These are phyloP conservation scores for Triops longicaudatus DNA, from an alignment of 1,140 invertebrate species.

Conservation along the genomic window DNA sequence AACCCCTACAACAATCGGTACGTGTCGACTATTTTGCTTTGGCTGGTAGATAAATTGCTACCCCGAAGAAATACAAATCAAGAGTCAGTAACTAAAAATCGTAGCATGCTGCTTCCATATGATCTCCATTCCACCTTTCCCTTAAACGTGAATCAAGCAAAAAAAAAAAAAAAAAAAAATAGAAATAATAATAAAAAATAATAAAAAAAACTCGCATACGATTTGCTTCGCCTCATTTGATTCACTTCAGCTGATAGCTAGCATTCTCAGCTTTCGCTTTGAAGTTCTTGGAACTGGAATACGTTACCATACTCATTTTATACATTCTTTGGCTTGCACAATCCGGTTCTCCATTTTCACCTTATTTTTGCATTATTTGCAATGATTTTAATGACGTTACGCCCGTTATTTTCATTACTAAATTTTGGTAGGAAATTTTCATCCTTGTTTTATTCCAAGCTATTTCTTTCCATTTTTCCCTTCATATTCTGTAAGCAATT, in stretches of 20 bases:
- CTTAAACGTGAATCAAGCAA: neutral
- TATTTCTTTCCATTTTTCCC: no score
- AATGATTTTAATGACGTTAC: neutral
- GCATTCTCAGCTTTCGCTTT: no score
- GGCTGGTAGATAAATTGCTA: neutral
- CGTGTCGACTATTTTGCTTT: constrained; percentile 14
- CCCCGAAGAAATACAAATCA: constrained; percentile 18
- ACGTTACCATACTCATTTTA: neutral
- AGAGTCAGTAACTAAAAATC: neutral
- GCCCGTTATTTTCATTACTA: no score
- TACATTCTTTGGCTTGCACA: neutral
- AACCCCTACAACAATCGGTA: constrained; percentile 14
- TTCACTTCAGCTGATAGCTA: no score
- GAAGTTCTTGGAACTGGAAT: neutral
- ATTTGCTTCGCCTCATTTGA: no score
- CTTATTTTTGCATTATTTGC: neutral
- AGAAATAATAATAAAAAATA: no score
- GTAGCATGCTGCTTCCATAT: neutral
- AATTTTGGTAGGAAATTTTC: no score
- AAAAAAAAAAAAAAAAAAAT: no score
- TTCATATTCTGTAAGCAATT: no score
- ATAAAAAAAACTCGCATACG: neutral
- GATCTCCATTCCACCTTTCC: neutral
- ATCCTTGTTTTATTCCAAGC: no score
- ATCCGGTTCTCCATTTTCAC: neutral